Base-by-base conservation (phyloP, 2,797 vertebrate species). In the Pelochelys cantorii region DNA sequence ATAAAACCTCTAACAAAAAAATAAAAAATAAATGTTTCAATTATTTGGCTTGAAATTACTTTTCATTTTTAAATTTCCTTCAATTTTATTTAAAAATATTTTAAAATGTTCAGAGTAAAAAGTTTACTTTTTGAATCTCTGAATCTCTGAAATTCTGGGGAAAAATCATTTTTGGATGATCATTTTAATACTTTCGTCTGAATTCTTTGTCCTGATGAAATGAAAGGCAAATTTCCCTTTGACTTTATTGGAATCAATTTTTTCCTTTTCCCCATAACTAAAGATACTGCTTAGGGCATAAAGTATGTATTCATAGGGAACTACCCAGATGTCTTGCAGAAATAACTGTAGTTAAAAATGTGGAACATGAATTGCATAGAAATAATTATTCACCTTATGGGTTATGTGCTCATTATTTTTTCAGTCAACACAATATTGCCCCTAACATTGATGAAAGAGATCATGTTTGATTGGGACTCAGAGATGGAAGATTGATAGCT, bases 171-270 rank as follows among this genome's bases (percentile, higher is more conserved):
- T 62, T 29, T 29, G 27, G 29, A 1, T 7, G 3, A 29, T 15
- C 42, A 81, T 86, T 71, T 83, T 27, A 25, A 14, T 27, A 75
- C 54, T 81, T 83, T 83, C 23, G 10, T 79, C 74, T 48, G 86
- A 86, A 79, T 0, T 4, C 9, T 65, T 65, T 83, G 8, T 60
- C 88, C 92, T 54, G 55, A 17, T 89, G 68, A 89, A 85, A 5
- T 29, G 31, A 95, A 65, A 1, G 31, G 57, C 65, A 71, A 79
- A 90, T 74, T 79, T 88, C 3, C 22, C 15, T 7, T 89, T 87
- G 25, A 65, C 25, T n/a, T 92, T 4, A 89, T 31, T 23, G 85
- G 92, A 84, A 92, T 11, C 78, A 7, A 52, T 34, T 81, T 85
- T 34, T 62, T 1, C 1, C 4, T 84, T 7, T 80, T 5, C 75